Evolutionary conservation across 2,888 invertebrate species (phyloP), one percentile per base, ranked within the genome.

Genomic region (Iselma pallidipennis): DNA sequence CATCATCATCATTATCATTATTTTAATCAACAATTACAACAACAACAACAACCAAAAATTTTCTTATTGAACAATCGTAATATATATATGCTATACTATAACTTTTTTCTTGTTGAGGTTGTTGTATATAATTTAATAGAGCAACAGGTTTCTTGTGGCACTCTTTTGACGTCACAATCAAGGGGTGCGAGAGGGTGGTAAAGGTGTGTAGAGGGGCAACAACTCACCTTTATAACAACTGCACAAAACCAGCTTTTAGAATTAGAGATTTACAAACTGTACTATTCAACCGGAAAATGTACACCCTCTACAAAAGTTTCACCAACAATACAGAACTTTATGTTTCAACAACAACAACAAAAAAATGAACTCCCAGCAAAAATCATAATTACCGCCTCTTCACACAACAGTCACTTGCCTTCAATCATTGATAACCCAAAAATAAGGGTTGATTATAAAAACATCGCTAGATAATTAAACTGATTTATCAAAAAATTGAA

Each of bases 191-290:
- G 61, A 67, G 66, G 70, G 66, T 68, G 66, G 33, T n/a, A 48
- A 64, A 67, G 69, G 63, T 64, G 65, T 51, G 57, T 57, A 54
- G 66, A 59, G 67, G 66, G 63, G 66, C 51, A 61, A 66, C 67
- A 67, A 61, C 68, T 67, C 65, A 64, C 66, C 67, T 66, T 68
- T 64, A 63, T 67, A 71, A 72, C 75, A 75, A 78, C 78, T 78
- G 78, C 78, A 78, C 76, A 78, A 77, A 78, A 78, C 77, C 76
- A 78, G 77, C 77, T 78, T 77, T 77, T 68, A 71, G 74, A 76
- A 75, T 74, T 74, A 70, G 71, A 76, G 74, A 77, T 76, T 78
- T 78, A 78, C 78, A 78, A 77, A 73, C 71, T 75, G 71, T 78
- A 78, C 77, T 78, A 77, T 61, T 70, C 74, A 69, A 72, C 71